These are phyloP conservation scores for Echinometra lucunter DNA, from an alignment of 53 echinoderm and acorn worm genomes.

Conservation along the genomic window DNA sequence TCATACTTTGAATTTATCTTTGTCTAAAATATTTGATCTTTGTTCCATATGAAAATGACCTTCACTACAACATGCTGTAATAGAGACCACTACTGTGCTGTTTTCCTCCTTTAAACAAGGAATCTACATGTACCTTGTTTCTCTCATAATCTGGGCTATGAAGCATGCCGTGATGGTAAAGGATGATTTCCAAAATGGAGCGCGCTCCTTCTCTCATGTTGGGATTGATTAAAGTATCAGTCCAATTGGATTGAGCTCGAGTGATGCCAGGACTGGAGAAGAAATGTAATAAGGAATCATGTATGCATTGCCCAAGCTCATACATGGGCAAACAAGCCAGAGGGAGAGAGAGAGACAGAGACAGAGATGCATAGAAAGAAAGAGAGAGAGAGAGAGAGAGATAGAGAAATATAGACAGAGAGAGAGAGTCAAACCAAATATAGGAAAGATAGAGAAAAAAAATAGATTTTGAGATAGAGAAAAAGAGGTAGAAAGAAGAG, in stretches of 20 bases:
- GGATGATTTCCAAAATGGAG: conserved; percentile 54
- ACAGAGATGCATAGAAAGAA: background rate
- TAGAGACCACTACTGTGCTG: background rate
- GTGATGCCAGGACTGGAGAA: conserved; percentile 40
- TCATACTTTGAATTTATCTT: too few species aligned
- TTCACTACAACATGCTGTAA: background rate
- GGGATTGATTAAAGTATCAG: conserved; percentile 45
- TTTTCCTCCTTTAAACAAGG: background rate
- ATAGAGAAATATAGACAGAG: background rate
- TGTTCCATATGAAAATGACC: too few species aligned
- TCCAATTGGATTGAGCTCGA: conserved; percentile 52
- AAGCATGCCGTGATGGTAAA: conserved; percentile 40
- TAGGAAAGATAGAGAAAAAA: background rate
- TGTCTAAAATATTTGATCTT: too few species aligned
- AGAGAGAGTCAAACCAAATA: background rate
- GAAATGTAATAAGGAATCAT: conserved; percentile 51
- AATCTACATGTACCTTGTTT: conserved; percentile 1
- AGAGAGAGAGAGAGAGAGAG: background rate
- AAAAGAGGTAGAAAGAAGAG: background rate
- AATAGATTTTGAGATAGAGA: background rate
- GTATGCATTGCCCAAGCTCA: conserved; percentile 42
- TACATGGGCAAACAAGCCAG: conserved; percentile 40
- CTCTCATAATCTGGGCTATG: conserved; percentile 42
- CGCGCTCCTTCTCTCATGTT: conserved; percentile 24
- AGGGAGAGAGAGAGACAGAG: background rate